Conservation (phyloP, 2,113 vertebrate genomes). For the Xiphorhynchus elegans region DNA sequence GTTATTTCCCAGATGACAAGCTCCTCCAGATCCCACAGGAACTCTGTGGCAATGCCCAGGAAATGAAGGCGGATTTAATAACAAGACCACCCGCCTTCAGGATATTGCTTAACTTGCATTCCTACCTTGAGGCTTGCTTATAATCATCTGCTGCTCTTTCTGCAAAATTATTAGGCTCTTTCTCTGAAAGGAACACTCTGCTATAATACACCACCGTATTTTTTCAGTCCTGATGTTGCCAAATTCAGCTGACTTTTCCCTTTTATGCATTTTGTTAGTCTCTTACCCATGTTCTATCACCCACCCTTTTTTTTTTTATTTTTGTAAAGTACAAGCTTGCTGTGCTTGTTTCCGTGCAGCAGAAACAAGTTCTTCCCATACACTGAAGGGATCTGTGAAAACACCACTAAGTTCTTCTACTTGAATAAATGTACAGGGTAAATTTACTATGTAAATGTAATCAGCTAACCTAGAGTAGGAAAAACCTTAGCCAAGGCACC, state of each 20-base stretch:
- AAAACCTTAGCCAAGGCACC: not conserved
- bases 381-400: not conserved
- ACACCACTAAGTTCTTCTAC: not conserved
- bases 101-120: constrained; percentile 24
- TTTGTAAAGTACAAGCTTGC: not conserved
- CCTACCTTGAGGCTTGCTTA: not conserved
- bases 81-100: constrained; percentile 32
- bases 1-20: not conserved
- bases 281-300: not conserved
- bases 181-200: not conserved
- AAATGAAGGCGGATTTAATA: not conserved
- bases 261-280: not conserved
- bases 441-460: not conserved
- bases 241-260: not conserved
- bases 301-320: not conserved
- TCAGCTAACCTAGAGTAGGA: not conserved
- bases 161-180: not conserved
- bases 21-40: not conserved
- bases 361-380: not conserved
- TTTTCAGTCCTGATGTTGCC: not conserved
- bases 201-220: not conserved
- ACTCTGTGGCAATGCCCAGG: not conserved
- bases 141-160: not conserved
- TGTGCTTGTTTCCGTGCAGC: not conserved
- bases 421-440: not conserved